A percentile compares a stretch with the other conserved stretches of the same genome.
Conservation (phyloP, 92 coral and sea anemone genomes). For the Epizoanthus rinbou region DNA sequence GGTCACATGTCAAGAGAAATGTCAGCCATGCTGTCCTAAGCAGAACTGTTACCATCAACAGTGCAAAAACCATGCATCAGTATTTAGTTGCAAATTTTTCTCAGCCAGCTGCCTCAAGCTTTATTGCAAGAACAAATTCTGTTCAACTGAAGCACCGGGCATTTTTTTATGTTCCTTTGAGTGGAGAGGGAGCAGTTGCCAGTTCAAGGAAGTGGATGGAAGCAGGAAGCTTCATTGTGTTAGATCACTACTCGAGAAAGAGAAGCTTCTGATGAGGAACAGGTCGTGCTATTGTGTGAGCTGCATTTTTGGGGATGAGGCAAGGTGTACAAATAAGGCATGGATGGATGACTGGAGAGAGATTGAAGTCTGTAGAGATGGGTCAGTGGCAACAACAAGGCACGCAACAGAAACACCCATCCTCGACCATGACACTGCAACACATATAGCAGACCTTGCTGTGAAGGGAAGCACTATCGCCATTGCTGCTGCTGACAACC, state of each 20-base stretch:
- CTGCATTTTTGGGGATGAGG: slow-evolving; percentile 53
- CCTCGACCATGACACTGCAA: slow-evolving; percentile 52
- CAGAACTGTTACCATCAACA: slow-evolving; percentile 48
- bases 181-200: background rate
- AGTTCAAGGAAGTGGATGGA: too few relatives aligned
- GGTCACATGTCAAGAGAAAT: slow-evolving; percentile 50
- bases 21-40: slow-evolving; percentile 48
- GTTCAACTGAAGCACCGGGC: slow-evolving; percentile 33
- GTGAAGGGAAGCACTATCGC: slow-evolving; percentile 54
- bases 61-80: slow-evolving; percentile 54
- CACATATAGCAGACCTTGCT: slow-evolving; percentile 58
- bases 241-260: slow-evolving; percentile 46
- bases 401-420: slow-evolving; percentile 41
- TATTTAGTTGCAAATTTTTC: slow-evolving; percentile 43
- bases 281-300: slow-evolving; percentile 52
- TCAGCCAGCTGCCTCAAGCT: slow-evolving; percentile 57
- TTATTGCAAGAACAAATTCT: slow-evolving; percentile 51
- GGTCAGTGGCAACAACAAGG: slow-evolving; percentile 51
- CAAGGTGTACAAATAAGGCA: slow-evolving; percentile 48
- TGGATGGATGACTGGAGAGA: slow-evolving; percentile 61
- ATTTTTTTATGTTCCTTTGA: slow-evolving; percentile 52
- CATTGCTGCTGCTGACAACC: slow-evolving; percentile 63
- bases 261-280: slow-evolving; percentile 44
- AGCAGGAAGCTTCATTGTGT: slow-evolving; percentile 39
- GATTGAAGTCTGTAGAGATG: slow-evolving; percentile 42